Evolutionary conservation across 2,888 invertebrate species (phyloP).

Genomic region (Periphyllus acericola): DNA sequence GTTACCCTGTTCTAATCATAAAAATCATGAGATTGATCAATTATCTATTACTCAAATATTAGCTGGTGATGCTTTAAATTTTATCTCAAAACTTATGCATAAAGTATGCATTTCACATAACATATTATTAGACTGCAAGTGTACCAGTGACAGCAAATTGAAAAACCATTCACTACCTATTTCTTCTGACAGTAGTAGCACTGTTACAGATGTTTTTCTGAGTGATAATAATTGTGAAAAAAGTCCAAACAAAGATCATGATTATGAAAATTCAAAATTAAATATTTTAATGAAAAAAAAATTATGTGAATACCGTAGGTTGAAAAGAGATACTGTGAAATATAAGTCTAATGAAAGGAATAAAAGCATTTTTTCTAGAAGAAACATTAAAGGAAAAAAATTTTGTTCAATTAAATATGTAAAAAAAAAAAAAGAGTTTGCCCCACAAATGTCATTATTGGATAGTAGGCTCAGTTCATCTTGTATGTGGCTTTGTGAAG

Average conservation of each 20-base stretch:
- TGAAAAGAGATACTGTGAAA: no score
- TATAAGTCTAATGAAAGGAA: no score
- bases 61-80: slow-evolving; percentile 82
- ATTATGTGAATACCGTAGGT: not conserved
- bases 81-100: slow-evolving; percentile 72
- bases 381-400: not conserved
- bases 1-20: slow-evolving; percentile 86
- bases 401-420: not conserved
- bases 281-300: not conserved
- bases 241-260: not conserved
- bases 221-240: not conserved
- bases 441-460: slow-evolving; percentile 2
- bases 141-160: not conserved
- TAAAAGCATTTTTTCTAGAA: not conserved
- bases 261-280: not conserved
- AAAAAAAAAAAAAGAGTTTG: not conserved
- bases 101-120: not conserved
- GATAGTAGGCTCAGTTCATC: slow-evolving; percentile 76
- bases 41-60: slow-evolving; percentile 95
- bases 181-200: not conserved
- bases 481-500: slow-evolving; percentile 94
- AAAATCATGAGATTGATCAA: slow-evolving; percentile 84
- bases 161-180: no score
- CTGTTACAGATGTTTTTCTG: not conserved
- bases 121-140: slow-evolving; percentile 23